Percentiles rank a stretch among this genome's conserved stretches.
These are phyloP conservation scores for Lateolabrax maculatus DNA, from an alignment of 2,797 vertebrate species.

Conservation along the genomic window DNA sequence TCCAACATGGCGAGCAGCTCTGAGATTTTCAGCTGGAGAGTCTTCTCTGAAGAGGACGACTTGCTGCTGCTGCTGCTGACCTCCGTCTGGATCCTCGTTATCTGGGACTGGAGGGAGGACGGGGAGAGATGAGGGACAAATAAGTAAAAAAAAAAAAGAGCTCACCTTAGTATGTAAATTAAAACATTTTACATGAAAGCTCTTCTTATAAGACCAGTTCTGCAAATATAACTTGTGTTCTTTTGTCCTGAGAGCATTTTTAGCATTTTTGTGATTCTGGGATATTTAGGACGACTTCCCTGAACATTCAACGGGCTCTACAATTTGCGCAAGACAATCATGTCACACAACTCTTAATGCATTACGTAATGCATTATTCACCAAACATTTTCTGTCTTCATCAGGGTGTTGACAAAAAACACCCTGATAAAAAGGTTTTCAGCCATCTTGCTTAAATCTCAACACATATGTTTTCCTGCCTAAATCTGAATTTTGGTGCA, in stretches of 20 bases:
- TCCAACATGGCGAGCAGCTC: conserved; percentile 90
- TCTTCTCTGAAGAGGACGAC: conserved; percentile 82
- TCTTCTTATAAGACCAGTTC: background rate
- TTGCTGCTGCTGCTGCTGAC: conserved; percentile 72
- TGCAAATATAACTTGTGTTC: background rate
- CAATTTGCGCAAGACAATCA: background rate
- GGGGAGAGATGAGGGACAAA: background rate
- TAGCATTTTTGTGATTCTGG: background rate
- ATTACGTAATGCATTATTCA: too few relatives aligned
- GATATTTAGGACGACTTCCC: background rate
- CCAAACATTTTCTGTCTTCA: too few relatives aligned
- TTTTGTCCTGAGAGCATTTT: background rate
- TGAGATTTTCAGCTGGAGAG: conserved; percentile 89
- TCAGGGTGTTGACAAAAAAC: too few relatives aligned
- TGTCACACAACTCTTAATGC: too few relatives aligned
- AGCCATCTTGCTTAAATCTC: too few relatives aligned
- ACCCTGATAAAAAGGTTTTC: too few relatives aligned
- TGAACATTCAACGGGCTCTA: too few relatives aligned
- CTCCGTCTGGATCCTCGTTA: conserved; percentile 89
- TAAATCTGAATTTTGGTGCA: too few relatives aligned
- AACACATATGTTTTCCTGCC: too few relatives aligned
- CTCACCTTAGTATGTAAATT: background rate
- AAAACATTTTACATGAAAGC: background rate
- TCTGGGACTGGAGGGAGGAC: conserved; percentile 79
- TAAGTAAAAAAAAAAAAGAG: background rate